Percentiles rank a stretch among this genome's conserved stretches.
Evolutionary conservation across 2,113 vertebrate species (phyloP).

Genomic region (Saguinus midas): DNA sequence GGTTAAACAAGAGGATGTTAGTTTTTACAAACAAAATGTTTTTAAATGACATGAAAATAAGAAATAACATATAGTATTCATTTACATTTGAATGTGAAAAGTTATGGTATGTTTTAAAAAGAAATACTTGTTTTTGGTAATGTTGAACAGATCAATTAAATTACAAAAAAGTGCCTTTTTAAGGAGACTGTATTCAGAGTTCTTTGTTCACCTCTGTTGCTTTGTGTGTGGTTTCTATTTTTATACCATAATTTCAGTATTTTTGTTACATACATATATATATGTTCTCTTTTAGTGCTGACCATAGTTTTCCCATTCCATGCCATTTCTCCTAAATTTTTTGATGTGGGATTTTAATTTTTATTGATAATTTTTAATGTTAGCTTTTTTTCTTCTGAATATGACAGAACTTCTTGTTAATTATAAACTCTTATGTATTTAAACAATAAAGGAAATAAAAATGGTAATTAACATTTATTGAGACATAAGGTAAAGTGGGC

Average conservation of each 20-base stretch:
- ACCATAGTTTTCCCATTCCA: not conserved
- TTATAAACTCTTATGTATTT: constrained; percentile 13
- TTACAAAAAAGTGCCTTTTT: not conserved
- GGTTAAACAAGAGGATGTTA: constrained; percentile 7
- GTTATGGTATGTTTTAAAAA: not conserved
- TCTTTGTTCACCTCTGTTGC: not conserved
- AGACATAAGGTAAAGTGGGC: not conserved
- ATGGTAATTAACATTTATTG: not conserved
- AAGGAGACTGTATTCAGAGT: not conserved
- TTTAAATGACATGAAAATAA: constrained; percentile 36
- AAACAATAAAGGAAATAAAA: not conserved
- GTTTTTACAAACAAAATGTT: constrained; percentile 1
- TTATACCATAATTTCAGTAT: not conserved
- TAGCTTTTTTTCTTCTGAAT: not conserved
- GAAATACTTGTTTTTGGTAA: not conserved
- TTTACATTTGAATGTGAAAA: constrained; percentile 17
- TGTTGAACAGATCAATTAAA: not conserved
- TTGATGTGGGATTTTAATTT: constrained; percentile 2
- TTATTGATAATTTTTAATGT: not conserved
- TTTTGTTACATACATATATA: not conserved
- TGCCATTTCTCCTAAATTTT: constrained; percentile 25
- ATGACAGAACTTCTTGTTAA: not conserved
- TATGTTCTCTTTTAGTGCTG: not conserved
- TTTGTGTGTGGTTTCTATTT: not conserved
- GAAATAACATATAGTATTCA: not conserved